These are phyloP conservation scores for Isurus oxyrinchus DNA, from an alignment of 2,113 vertebrate genomes.

Conservation along the genomic window DNA sequence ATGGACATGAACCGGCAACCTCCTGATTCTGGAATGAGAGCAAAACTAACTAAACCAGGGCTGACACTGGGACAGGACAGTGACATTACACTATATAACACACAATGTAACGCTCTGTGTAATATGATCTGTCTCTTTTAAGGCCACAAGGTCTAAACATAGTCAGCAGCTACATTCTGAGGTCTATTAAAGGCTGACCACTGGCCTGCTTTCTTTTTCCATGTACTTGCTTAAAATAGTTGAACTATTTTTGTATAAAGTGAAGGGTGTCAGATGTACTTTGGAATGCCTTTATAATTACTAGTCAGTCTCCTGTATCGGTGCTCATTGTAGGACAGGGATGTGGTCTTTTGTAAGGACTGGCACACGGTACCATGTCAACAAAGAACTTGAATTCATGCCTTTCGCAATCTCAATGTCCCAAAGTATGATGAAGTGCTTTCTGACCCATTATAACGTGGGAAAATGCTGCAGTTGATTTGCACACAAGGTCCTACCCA, in stretches of 20 bases:
- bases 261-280: not conserved
- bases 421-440: not conserved
- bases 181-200: not conserved
- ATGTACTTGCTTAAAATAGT: not conserved
- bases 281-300: not conserved
- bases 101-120: not conserved
- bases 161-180: not conserved
- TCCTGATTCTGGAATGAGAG: not conserved
- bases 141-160: too few species aligned
- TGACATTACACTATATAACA: not conserved
- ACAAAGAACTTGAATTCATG: not conserved
- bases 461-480: not conserved
- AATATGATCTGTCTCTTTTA: too few species aligned
- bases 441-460: not conserved
- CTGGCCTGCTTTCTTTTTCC: not conserved
- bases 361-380: too few species aligned
- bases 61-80: not conserved
- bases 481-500: too few species aligned
- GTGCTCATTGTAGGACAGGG: not conserved
- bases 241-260: not conserved
- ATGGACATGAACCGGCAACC: too few species aligned
- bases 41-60: not conserved
- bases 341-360: not conserved
- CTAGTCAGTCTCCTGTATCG: not conserved
- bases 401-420: not conserved